Percentiles rank a stretch among this genome's conserved stretches.
These are phyloP conservation scores for Turritopsis rubra DNA, from an alignment of 30 jellyfish, hydroid and myxozoan species.

Conservation along the genomic window DNA sequence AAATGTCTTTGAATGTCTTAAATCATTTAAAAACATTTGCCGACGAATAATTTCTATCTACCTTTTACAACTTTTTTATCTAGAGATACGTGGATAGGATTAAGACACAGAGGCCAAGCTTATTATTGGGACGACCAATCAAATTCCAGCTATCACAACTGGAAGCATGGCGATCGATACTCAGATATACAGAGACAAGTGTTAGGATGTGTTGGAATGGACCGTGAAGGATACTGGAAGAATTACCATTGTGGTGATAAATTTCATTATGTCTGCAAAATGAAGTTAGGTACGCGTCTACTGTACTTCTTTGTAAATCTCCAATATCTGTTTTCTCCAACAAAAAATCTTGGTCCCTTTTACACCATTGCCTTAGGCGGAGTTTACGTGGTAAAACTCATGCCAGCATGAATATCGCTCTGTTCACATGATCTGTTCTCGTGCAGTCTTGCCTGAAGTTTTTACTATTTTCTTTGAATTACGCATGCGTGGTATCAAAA, in stretches of 20 bases:
- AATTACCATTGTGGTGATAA: constrained; percentile 57
- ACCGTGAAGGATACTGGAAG: constrained; percentile 72
- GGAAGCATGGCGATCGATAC: constrained; percentile 64
- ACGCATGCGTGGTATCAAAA: too few relatives aligned
- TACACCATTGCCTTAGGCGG: too few relatives aligned
- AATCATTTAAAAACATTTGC: too few relatives aligned
- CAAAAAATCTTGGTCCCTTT: too few relatives aligned
- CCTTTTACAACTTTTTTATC: background rate
- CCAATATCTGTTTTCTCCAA: background rate
- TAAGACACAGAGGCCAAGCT: constrained; percentile 61
- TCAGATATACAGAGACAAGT: constrained; percentile 79
- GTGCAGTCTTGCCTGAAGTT: too few relatives aligned
- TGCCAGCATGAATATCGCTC: too few relatives aligned
- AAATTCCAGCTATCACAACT: constrained; percentile 42
- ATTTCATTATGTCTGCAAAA: constrained; percentile 68
- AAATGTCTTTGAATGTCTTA: too few relatives aligned
- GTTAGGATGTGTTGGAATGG: constrained; percentile 84
- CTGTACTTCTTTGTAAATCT: background rate
- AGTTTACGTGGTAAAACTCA: too few relatives aligned
- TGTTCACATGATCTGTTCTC: too few relatives aligned
- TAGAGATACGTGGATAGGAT: constrained; percentile 87
- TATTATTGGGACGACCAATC: constrained; percentile 67
- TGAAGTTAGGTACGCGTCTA: constrained; percentile 51
- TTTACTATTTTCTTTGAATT: too few relatives aligned
- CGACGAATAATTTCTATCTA: too few relatives aligned